These are phyloP conservation scores for Arremon aurantiirostris DNA, from an alignment of 2,797 vertebrate genomes.

Conservation along the genomic window DNA sequence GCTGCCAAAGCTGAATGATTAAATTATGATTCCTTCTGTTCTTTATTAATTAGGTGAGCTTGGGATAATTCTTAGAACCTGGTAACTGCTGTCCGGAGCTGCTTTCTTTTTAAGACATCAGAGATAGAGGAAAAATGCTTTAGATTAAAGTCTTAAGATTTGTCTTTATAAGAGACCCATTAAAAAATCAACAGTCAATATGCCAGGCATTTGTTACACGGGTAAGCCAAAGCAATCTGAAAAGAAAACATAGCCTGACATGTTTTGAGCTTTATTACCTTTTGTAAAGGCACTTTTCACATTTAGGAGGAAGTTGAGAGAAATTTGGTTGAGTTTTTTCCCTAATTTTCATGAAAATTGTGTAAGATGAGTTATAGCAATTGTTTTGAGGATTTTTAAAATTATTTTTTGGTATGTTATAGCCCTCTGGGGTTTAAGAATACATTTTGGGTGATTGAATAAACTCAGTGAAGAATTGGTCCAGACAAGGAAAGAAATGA, in stretches of 20 bases:
- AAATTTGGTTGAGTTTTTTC: fast-evolving
- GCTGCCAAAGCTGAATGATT: neutral
- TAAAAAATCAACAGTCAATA: neutral
- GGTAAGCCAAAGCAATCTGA: neutral
- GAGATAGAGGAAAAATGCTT: neutral
- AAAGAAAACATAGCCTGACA: neutral
- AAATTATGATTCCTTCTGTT: neutral
- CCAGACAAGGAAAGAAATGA: neutral
- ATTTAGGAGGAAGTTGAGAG: neutral
- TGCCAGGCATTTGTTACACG: neutral
- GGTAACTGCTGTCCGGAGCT: neutral
- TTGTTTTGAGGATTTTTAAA: neutral
- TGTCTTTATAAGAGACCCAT: neutral
- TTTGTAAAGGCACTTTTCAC: neutral
- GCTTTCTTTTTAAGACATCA: neutral
- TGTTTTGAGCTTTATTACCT: neutral
- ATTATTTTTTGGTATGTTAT: neutral
- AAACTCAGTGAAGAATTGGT: neutral
- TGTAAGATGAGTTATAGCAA: neutral
- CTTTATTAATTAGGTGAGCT: neutral
- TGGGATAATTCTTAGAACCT: neutral
- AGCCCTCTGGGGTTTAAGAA: neutral
- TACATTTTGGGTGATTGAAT: neutral
- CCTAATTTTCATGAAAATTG: neutral
- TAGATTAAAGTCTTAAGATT: neutral